phyloP scores from a whole-genome alignment of 2,888 invertebrate genomes.

The Cataglyphis altisquamis region DNA sequence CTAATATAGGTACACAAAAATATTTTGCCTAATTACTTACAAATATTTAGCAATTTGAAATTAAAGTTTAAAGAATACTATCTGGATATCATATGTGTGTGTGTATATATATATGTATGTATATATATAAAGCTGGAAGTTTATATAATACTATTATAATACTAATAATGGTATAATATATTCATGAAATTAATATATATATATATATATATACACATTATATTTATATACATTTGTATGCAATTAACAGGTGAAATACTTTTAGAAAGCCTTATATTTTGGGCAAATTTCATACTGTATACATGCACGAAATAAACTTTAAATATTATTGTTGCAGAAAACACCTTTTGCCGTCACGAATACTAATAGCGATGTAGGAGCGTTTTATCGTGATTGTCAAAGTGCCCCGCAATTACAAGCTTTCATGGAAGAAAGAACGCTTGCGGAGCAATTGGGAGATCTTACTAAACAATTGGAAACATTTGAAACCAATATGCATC shows the following conservation, averaged over 20 bases:
- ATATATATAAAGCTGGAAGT: not conserved
- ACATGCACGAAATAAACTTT: constrained; percentile 16
- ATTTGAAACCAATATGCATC: constrained; percentile 91
- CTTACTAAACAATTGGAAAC: constrained; percentile 91
- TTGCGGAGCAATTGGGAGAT: constrained; percentile 88
- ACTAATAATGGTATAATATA: not conserved
- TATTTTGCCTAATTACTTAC: constrained; percentile 1
- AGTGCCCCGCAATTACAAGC: constrained; percentile 89
- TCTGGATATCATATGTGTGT: not conserved
- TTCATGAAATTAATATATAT: not conserved
- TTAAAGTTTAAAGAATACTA: not conserved
- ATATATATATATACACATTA: not conserved
- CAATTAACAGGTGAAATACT: not conserved
- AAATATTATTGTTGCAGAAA: constrained; percentile 88
- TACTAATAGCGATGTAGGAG: constrained; percentile 91
- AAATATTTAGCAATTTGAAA: not conserved
- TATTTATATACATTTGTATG: not conserved
- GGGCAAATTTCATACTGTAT: constrained; percentile 14
- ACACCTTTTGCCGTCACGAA: constrained; percentile 93
- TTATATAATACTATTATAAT: not conserved
- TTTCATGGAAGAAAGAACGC: constrained; percentile 87
- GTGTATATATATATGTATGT: not conserved
- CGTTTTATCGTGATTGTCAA: constrained; percentile 93
- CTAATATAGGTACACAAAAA: not conserved
- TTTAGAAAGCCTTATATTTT: constrained; percentile 11